Percentiles rank a stretch among this genome's conserved stretches.
Conservation (phyloP, 1,140 invertebrate genomes). For the Phthorimaea operculella region DNA sequence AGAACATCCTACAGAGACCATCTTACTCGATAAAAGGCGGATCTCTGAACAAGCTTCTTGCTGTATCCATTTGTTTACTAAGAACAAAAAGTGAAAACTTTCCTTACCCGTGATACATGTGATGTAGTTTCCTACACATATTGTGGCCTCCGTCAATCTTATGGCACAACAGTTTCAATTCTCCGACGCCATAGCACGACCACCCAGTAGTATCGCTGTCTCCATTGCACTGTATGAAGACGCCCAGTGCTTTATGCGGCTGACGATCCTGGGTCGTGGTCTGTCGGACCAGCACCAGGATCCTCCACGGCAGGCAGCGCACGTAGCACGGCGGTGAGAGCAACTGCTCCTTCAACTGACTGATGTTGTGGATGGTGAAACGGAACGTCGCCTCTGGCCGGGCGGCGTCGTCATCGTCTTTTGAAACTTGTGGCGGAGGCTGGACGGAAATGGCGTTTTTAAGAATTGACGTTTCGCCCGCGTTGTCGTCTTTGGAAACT, state of each 20-base stretch:
- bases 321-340: slow-evolving; percentile 93
- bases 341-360: slow-evolving; percentile 89
- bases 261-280: slow-evolving; percentile 76
- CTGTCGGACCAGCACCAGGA: slow-evolving; percentile 94
- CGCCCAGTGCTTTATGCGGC: slow-evolving; percentile 78
- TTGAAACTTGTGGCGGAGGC: slow-evolving; percentile 44
- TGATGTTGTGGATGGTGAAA: slow-evolving; percentile 88
- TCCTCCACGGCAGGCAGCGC: slow-evolving; percentile 97
- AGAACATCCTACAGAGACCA: too few species aligned
- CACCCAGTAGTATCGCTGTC: slow-evolving; percentile 94
- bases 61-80: too few species aligned
- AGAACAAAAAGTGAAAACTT: not conserved
- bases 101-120: slow-evolving; percentile 70
- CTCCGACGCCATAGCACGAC: slow-evolving; percentile 96
- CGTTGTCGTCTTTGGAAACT: too few species aligned
- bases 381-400: slow-evolving; percentile 93
- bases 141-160: slow-evolving; percentile 82
- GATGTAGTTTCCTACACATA: slow-evolving; percentile 78
- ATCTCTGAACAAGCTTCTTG: too few species aligned
- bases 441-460: too few species aligned
- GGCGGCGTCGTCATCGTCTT: slow-evolving; percentile 82
- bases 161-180: slow-evolving; percentile 85
- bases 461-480: too few species aligned
- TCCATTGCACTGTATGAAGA: slow-evolving; percentile 91
- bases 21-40: too few species aligned